A percentile compares a stretch with the other conserved stretches of the same genome.
phyloP scores from a whole-genome alignment of 2,888 invertebrate genomes.

The Lissonota sp. region DNA sequence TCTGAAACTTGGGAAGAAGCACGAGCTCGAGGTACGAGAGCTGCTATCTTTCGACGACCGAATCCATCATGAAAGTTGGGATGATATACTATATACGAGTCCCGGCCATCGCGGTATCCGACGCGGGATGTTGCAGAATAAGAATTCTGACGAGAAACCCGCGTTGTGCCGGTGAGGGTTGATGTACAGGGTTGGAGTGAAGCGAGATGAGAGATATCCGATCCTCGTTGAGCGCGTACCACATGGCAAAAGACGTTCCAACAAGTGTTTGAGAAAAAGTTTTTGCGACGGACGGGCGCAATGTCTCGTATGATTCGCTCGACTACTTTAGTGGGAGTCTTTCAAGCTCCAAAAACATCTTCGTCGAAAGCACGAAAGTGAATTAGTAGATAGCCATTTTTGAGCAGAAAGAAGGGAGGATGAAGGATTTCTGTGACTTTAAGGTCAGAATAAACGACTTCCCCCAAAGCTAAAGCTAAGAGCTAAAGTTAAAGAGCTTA shows the following conservation, averaged over 20 bases:
- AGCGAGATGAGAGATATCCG: slow-evolving; percentile 49
- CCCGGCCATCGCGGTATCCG: slow-evolving; percentile 20
- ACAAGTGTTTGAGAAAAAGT: slow-evolving; percentile 67
- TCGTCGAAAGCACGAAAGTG: slow-evolving; percentile 35
- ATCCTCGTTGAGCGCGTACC: slow-evolving; percentile 41
- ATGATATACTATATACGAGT: slow-evolving; percentile 42
- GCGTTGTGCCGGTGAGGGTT: neutral
- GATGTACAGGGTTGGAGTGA: slow-evolving; percentile 22
- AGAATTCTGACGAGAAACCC: slow-evolving; percentile 55
- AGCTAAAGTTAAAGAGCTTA: too few relatives aligned
- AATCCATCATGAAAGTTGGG: slow-evolving; percentile 59
- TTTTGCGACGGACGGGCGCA: slow-evolving; percentile 41
- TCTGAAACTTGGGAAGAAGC: slow-evolving; percentile 41
- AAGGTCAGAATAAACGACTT: too few relatives aligned
- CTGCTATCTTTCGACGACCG: slow-evolving; percentile 42
- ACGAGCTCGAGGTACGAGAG: neutral
- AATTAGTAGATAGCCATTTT: slow-evolving; percentile 41
- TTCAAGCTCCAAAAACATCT: slow-evolving; percentile 18
- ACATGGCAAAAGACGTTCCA: slow-evolving; percentile 61
- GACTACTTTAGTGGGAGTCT: neutral
- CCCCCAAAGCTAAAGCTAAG: too few relatives aligned
- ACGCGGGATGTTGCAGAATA: slow-evolving; percentile 43
- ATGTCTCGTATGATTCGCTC: slow-evolving; percentile 24
- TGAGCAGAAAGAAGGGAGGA: slow-evolving; percentile 27
- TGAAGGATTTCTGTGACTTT: too few relatives aligned